Percentiles rank a stretch among this genome's conserved stretches.
Evolutionary conservation across 2,113 vertebrate species (phyloP).

Genomic region (Pongo pygmaeus): DNA sequence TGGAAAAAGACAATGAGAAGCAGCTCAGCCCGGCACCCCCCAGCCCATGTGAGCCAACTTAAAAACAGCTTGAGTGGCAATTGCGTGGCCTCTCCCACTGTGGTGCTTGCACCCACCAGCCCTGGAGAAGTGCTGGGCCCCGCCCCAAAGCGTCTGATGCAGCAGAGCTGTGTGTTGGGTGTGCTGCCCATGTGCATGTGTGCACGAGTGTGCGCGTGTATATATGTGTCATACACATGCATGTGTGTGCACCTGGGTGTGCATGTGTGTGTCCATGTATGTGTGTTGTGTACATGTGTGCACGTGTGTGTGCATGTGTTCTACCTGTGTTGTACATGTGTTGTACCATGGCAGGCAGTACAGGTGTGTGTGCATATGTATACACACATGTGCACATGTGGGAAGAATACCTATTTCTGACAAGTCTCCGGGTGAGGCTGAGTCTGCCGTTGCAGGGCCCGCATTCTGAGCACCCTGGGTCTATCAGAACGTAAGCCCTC

Average conservation of each 20-base stretch:
- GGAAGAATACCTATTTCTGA: not conserved
- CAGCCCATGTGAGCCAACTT: rapidly evolving
- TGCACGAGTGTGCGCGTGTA: not conserved
- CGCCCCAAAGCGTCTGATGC: not conserved
- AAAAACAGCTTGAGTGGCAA: rapidly evolving
- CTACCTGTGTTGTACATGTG: no score
- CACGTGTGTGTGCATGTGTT: rapidly evolving
- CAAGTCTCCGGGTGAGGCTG: not conserved
- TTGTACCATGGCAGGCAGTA: not conserved
- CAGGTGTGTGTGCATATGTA: not conserved
- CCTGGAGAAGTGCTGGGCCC: not conserved
- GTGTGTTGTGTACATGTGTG: not conserved
- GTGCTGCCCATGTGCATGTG: not conserved
- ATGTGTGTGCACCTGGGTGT: rapidly evolving
- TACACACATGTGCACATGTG: not conserved
- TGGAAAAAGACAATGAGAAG: not conserved
- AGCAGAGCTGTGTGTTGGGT: not conserved
- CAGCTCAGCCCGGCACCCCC: not conserved
- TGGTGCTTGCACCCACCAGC: not conserved
- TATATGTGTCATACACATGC: not conserved
- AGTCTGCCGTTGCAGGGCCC: not conserved
- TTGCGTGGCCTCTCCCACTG: no score
- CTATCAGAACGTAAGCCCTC: not conserved
- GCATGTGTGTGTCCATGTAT: not conserved
- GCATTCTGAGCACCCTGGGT: rapidly evolving